Base-by-base conservation (phyloP, 2,888 invertebrate genomes). In the Cataglyphis albicans region DNA sequence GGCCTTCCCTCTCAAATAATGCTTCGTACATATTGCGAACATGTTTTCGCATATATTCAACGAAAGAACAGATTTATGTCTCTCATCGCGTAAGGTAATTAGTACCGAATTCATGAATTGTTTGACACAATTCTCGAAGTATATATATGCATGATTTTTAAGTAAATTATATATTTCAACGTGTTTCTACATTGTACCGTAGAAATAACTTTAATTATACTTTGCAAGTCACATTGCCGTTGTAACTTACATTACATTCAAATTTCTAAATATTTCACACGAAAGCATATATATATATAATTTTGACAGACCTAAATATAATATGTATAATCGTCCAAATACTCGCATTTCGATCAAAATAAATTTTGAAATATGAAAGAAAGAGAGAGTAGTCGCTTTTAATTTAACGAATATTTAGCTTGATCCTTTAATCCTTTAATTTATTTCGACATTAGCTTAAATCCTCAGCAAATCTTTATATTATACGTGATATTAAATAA, bases 1-100 rank as follows among this genome's bases (percentile, higher is more conserved):
- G 85, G 81, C 81, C 88, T 86, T 86, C 84, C 68, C 68, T 81
- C 72, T 87, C 82, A 87, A 88, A 88, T 84, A 78, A 84, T 75
- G 67, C 63, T 82, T 76, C 84, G 75, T 75, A 82, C 86, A 80
- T 78, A 68, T 75, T 84, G 76, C 85, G 65, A 85, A 75, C 81
- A 81, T 65, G 63, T 85, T 81, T 65, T 65, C 35, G 65, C 82
- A 72, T 72, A 73, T 41, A 41, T 57, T n/a, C 52, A 59, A 21
- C 18, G 25, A 15, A 41, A 57, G 21, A 21, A 29, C 32, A 21
- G 44, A 61, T 44, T 67, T 44, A 18, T 55, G n/a, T 57, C 35
- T 80, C 52, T 35, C 48, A 63, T 78, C 48, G 59, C 35, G 59
- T 38, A 29, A 44, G 18, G 70, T 52, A 78, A 78, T 82, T 78